phyloP scores from a whole-genome alignment of 1,140 invertebrate species.

The Laodelphax striatellus region DNA sequence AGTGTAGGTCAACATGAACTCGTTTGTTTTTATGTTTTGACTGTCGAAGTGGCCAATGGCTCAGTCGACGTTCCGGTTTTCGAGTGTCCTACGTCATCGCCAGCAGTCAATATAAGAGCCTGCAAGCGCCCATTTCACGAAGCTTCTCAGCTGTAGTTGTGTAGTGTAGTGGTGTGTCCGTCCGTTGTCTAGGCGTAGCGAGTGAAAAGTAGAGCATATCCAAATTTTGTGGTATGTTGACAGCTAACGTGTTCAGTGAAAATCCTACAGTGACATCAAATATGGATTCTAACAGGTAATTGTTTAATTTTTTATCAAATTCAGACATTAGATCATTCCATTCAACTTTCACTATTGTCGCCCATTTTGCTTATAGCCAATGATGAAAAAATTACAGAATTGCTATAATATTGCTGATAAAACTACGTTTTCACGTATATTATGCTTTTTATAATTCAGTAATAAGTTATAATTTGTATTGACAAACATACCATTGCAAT shows the following conservation, averaged over 20 bases:
- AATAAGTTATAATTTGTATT: neutral
- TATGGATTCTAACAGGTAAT: slow-evolving; percentile 15
- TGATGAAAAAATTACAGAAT: neutral
- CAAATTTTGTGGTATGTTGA: slow-evolving; percentile 18
- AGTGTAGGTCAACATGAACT: no score
- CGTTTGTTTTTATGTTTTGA: no score
- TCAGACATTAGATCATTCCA: neutral
- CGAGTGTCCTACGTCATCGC: slow-evolving; percentile 10
- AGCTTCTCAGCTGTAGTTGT: slow-evolving; percentile 13
- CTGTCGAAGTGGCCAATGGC: neutral
- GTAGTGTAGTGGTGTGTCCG: slow-evolving; percentile 3
- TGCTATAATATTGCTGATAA: neutral
- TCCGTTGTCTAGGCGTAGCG: neutral
- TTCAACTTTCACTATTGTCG: neutral
- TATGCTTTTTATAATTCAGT: neutral
- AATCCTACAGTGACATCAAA: slow-evolving; percentile 9
- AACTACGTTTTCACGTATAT: neutral
- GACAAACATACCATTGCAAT: no score
- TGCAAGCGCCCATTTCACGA: neutral
- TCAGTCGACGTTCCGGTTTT: neutral
- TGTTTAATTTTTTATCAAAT: neutral
- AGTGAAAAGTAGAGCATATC: slow-evolving; percentile 16
- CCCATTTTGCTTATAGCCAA: neutral
- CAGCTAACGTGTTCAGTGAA: slow-evolving; percentile 11
- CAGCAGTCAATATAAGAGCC: slow-evolving; percentile 15